Base-by-base conservation (phyloP, 2,888 invertebrate genomes). In the Dicranocentrus wangi region DNA sequence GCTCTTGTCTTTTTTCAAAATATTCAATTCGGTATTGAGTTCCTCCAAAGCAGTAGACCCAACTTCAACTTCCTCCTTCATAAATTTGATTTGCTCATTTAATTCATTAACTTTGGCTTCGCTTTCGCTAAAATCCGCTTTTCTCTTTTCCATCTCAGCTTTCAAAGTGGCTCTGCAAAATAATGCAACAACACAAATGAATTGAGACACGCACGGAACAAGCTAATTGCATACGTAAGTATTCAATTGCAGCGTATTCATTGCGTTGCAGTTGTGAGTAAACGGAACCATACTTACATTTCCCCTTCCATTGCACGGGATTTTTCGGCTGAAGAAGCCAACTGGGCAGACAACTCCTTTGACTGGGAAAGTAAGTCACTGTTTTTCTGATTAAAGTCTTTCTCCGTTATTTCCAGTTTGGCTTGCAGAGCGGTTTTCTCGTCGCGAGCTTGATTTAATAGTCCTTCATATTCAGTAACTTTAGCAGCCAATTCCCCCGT, bases 391-490 rank as follows among this genome's bases (percentile, higher is more conserved):
- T 86, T 87, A 1, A 86, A 68, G 78, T 88, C 88, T 25, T 82
- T 85, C 78, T 89, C 87, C 47, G 86, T 87, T 32, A 83, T 86
- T 55, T 86, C 86, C 2, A 87, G 77, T 28, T 83, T 83, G 5
- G 87, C 80, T 51, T 83, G 82, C 7, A 87, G 32, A 1, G 82
- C 51, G 47, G 83, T 85, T 8, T 90, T 88, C 82, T 89, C 87
- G 51, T 88, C 88, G 87, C 90, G 90, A 79, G 88, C 89, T 66
- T 88, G 89, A 2, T 89, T 88, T 86, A 81, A 3, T 5, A n/a
- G 5, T 23, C 53, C 23, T 21, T 69, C 51, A 17, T n/a, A 23
- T 15, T 81, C 75, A 17, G 53, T 39, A 0, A 55, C 23, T 85
- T 43, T 42, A 8, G 51, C 47, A 1, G 39, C 15, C n/a, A 42